Conservation (phyloP, 1,140 invertebrate species). For the Brachionus sp. region DNA sequence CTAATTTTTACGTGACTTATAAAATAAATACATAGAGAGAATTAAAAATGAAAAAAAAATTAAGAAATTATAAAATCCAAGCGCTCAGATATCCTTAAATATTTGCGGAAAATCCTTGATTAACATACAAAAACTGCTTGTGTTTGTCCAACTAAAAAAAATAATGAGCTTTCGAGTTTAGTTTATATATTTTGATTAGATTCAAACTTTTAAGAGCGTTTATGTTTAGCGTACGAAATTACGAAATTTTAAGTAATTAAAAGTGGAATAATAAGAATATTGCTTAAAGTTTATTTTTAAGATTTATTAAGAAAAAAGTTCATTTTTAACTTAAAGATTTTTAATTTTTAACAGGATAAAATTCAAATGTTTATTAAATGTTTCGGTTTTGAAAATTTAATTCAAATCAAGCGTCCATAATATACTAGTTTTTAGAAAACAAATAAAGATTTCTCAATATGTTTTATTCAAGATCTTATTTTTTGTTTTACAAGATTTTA, state of each 20-base stretch:
- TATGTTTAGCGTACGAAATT: neutral
- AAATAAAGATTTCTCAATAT: too few species aligned
- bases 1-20: slow-evolving; percentile 13
- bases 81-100: slow-evolving; percentile 5
- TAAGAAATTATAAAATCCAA: neutral
- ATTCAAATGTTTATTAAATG: too few species aligned
- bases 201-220: neutral
- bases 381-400: too few species aligned
- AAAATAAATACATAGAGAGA: neutral
- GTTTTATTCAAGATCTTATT: too few species aligned
- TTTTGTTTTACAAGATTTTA: too few species aligned
- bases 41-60: neutral
- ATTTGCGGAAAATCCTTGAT: slow-evolving; percentile 9
- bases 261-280: neutral
- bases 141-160: slow-evolving; percentile 1
- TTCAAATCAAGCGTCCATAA: too few species aligned
- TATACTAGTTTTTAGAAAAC: too few species aligned
- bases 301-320: neutral
- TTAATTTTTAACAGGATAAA: neutral
- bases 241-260: neutral
- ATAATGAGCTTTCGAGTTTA: neutral
- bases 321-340: neutral
- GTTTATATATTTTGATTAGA: slow-evolving; percentile 6
- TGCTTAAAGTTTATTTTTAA: neutral
- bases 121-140: slow-evolving; percentile 2